Evolutionary conservation across 2,113 vertebrate genomes (phyloP), one percentile per base, ranked within the genome.

Genomic region (Upupa epops): DNA sequence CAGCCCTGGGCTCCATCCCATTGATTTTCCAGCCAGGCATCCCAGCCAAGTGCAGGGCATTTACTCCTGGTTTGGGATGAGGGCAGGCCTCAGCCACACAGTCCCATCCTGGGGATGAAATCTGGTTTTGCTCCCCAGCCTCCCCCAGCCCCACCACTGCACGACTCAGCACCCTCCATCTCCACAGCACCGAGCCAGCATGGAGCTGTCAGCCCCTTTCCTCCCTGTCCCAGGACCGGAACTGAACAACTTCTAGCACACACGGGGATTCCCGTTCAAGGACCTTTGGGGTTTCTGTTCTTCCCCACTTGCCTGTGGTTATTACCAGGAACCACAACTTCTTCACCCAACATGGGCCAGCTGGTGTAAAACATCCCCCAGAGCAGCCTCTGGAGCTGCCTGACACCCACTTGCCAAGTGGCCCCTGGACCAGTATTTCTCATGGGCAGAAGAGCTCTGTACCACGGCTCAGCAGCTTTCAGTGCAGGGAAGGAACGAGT

Each of bases 171-270:
- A n/a, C n/a, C 72, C 77, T 59, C 22, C 74, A 18, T 15, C 34
- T 18, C 19, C 6, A 0, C 0, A 9, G 37, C 45, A 46, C 8
- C 0, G 3, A 68, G 77, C 37, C 52, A 65, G 26, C 13, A 11
- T 54, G 12, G 56, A 77, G 51, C 58, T 51, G 24, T 48, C 0
- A 0, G 19, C 17, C 3, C 48, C 34, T 45, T 26, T 82, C 46
- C 72, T 29, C 45, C 49, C 49, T 0, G 0, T 15, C 6, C 5
- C 32, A n/a, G 63, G 14, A 16, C 4, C 0, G 3, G 58, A 68
- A 32, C 28, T 25, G 59, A 75, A 18, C 19, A 37, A 24, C 5
- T 37, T 12, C 17, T 58, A 78, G 40, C 42, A n/a, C 56, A n/a
- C 56, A 36, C 10, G 22, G 0, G 1, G 15, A 9, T 83, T 40